A percentile compares a stretch with the other conserved stretches of the same genome.
Conservation (phyloP, 2,797 vertebrate species). For the Triplophysa bombifrons region DNA sequence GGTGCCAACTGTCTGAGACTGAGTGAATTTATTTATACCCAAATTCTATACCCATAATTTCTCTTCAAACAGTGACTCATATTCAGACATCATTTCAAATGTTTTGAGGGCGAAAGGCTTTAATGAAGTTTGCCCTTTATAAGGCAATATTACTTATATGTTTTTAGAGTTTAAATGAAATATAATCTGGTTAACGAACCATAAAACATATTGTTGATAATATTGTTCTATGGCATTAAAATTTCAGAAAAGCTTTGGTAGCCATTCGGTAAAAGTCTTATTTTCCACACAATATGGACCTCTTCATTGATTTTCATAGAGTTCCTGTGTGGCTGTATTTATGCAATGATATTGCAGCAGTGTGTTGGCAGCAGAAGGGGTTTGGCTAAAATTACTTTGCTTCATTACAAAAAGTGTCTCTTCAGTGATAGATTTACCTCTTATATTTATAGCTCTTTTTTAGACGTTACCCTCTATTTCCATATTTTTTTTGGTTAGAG, state of each 20-base stretch:
- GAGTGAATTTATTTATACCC: no score
- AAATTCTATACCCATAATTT: no score
- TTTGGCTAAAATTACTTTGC: slow-evolving; percentile 3
- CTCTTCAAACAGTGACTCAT: no score
- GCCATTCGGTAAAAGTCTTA: neutral
- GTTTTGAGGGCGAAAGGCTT: no score
- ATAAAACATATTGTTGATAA: neutral
- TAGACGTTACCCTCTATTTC: neutral
- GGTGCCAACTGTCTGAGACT: no score
- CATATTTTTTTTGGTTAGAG: neutral
- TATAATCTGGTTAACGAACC: no score
- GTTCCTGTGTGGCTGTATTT: slow-evolving; percentile 4
- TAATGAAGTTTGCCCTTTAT: no score
- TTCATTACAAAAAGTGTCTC: slow-evolving; percentile 21
- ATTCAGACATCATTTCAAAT: no score
- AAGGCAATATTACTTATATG: no score
- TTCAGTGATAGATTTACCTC: slow-evolving; percentile 5
- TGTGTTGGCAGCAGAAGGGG: slow-evolving; percentile 12
- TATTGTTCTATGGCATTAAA: neutral
- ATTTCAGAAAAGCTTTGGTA: neutral
- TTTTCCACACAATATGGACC: neutral
- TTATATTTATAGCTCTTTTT: neutral
- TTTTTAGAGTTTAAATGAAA: no score
- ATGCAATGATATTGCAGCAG: slow-evolving; percentile 22
- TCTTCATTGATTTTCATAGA: neutral